Evolutionary conservation across 1,140 invertebrate species (phyloP), one percentile per base, ranked within the genome.

Genomic region (Lepidotrigona ventralis): DNA sequence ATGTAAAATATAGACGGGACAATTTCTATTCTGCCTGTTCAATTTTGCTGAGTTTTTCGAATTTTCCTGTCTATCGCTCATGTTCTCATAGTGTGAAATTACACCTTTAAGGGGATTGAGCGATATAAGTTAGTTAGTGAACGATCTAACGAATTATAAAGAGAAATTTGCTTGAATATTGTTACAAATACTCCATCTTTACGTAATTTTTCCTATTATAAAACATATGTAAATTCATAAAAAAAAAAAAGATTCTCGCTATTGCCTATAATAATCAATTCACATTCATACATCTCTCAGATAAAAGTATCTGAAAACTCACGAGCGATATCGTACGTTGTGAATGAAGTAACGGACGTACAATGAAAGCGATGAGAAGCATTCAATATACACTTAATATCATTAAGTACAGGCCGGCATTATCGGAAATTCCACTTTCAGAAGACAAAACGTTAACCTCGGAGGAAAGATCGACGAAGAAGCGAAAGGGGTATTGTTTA

Each of bases 401-500:
- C 58, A 60, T 60, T 60, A n/a, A 14, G 12, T n/a, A 60, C 39
- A 46, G 6, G 6, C 39, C 6, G 39, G 39, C 39, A 46, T 60
- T 60, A 60, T 60, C n/a, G 12, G 58, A n/a, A 60, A 60, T 60
- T 12, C 23, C n/a, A 60, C n/a, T 60, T 60, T 11, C 21, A 11
- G 17, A 6, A 29, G 51, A 54, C 51, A 54, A 33, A 69, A 29
- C 29, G 14, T 60, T 14, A 29, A 77, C 23, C 33, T 12, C n/a
- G 39, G 53, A 33, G 26, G 58, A 46, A 26, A 21, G 39, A 5
- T 5, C 51, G 72, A 56, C 29, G 29, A 70, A 9, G 26, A 26
- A 63, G 33, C 12, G 58, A 54, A 79, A 74, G 4, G 60, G 63
- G 72, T 46, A 74, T 74, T 64, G 79, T 66, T 80, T 72, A 72